Percentiles rank a stretch among this genome's conserved stretches.
Evolutionary conservation across 2,113 vertebrate genomes (phyloP).

Genomic region (Seriola rivoliana): DNA sequence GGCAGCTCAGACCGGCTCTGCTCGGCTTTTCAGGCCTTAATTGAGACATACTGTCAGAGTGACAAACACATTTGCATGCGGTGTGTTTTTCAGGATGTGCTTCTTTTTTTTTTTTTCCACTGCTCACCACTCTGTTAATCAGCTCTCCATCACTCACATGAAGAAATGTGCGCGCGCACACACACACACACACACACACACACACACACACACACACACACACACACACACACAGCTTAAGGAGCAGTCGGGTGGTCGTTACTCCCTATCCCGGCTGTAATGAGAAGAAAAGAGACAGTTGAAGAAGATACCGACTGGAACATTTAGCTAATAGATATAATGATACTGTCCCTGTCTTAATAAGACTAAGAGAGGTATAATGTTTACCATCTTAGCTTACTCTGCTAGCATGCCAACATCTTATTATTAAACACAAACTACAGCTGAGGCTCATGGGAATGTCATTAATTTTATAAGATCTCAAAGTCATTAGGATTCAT

Average conservation of each 20-base stretch:
- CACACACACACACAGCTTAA: neutral
- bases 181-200: neutral
- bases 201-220: neutral
- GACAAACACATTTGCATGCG: constrained; percentile 99
- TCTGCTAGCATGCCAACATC: neutral
- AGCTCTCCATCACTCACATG: constrained; percentile 86
- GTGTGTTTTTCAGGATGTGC: constrained; percentile 90
- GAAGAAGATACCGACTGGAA: neutral
- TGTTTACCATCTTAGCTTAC: neutral
- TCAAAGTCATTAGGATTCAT: neutral
- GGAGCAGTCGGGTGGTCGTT: neutral
- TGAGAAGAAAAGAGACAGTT: constrained; percentile 78
- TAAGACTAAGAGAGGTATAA: neutral
- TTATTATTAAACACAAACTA: neutral
- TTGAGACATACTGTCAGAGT: constrained; percentile 99
- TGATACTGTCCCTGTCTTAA: neutral
- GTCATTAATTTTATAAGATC: neutral
- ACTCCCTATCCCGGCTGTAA: constrained; percentile 63
- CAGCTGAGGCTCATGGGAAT: neutral
- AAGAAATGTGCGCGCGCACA: constrained; percentile 9
- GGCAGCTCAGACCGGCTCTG: constrained; percentile 85
- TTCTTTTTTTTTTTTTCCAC: constrained; percentile 89
- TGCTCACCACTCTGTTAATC: constrained; percentile 92
- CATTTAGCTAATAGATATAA: constrained; percentile 9
- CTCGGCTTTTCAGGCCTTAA: constrained; percentile 88